Evolutionary conservation across 1,140 invertebrate species (phyloP), one percentile per base, ranked within the genome.

Genomic region (Pseudomyrmex concolor): DNA sequence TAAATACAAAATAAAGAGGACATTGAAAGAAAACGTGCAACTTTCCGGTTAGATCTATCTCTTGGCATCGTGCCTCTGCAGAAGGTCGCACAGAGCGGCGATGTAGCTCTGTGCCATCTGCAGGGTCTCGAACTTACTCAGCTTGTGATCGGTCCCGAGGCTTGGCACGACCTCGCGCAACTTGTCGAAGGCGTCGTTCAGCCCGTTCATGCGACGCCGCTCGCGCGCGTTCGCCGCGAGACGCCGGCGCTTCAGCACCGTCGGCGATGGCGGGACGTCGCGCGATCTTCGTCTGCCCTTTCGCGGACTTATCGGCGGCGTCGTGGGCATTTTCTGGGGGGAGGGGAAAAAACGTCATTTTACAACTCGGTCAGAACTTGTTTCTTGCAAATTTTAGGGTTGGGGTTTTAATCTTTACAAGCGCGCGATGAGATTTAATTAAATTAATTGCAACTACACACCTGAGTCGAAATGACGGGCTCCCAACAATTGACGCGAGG

Each of bases 41-140:
- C 64, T 77, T 67, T 19, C 80, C 83, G 72, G 57, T 71, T 78
- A 12, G 76, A 84, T 86, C 86, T 83, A 90, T 71, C 88, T 89
- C 43, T 91, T 92, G 8, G 85, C 80, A 25, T 92, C 91, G 74
- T 92, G 91, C 22, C 88, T 88, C 34, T 92, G 89, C 2, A 92
- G 88, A 34, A 92, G 83, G 84, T 97, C 96, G 86, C 96, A 95
- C 10, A 98, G 92, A 0, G 97, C 97, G 0, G 95, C 92, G 63
- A 98, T 98, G 90, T 98, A 98, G 13, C 96, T 97, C 89, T 98
- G 97, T 0, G 97, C 97, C 97, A 98, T 97, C 94, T 98, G 97
- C 12, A 98, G 93, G 0, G 97, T 98, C 92, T 98, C 97, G 91
- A 97, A 98, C 93, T 98, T 98, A 86, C 97, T 97, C 3, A 98